Evolutionary conservation across 2,888 invertebrate species (phyloP).

Genomic region (Pyrocoelia pectoralis): DNA sequence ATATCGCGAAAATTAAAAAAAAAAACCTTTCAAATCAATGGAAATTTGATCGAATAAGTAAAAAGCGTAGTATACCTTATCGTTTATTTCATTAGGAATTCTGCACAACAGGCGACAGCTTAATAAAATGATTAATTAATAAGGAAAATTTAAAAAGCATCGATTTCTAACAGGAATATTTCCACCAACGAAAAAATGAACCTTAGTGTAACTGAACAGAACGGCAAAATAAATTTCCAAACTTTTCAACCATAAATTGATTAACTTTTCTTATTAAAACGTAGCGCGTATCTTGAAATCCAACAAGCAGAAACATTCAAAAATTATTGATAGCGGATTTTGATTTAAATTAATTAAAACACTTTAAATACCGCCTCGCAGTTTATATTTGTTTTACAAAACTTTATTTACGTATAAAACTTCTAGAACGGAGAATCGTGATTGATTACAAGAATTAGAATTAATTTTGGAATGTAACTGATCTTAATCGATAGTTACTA

Average conservation of each 20-base stretch:
- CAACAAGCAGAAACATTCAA: constrained; percentile 14
- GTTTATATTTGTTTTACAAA: background rate
- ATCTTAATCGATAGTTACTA: background rate
- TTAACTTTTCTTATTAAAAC: constrained; percentile 13
- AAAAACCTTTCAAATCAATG: background rate
- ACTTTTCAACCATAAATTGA: constrained; percentile 13
- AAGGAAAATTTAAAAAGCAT: constrained; percentile 27
- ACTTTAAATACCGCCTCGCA: background rate
- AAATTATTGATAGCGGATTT: constrained; percentile 14
- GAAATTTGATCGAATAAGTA: constrained; percentile 18
- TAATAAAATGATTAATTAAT: constrained; percentile 33
- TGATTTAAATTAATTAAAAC: constrained; percentile 13
- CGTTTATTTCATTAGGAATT: constrained; percentile 32
- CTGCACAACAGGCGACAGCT: constrained; percentile 27
- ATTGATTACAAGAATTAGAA: no score
- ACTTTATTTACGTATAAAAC: no score
- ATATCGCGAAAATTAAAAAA: background rate
- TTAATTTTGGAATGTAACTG: background rate
- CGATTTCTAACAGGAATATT: constrained; percentile 16
- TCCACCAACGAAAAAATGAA: constrained; percentile 6
- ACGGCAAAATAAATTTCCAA: constrained; percentile 11
- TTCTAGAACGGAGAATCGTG: background rate
- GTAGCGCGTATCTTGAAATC: constrained; percentile 11
- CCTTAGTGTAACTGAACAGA: constrained; percentile 2
- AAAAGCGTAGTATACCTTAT: constrained; percentile 19